Base-by-base conservation (phyloP, 2,797 vertebrate genomes). In the Eulemur coronatus region DNA sequence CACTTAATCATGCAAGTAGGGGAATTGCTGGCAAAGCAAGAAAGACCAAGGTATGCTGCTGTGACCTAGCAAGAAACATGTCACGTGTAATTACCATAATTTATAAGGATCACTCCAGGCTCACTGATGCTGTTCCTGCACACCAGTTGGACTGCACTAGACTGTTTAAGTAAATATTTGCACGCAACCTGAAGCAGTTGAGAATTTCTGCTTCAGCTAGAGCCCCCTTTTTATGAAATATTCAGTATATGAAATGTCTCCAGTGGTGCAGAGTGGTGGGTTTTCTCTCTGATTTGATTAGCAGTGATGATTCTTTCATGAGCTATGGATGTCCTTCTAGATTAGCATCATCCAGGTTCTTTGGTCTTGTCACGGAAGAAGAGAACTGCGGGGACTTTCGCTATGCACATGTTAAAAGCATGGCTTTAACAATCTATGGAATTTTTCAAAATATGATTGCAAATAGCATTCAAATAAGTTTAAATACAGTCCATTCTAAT, bases 241-340 rank as follows among this genome's bases (percentile, higher is more conserved):
- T 99, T 99, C 99, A 99, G 98, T 97, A 97, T 95, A 48, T 98
- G 98, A 98, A 99, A 99, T 97, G 98, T 98, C 98, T 98, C 98
- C 97, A 98, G 98, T 97, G 98, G 98, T 99, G 99, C 99, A 98
- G 98, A 98, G 99, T 98, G 98, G 99, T 98, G 98, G 98, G 98
- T 99, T 99, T 99, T 99, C 99, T 98, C 99, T 99, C 99, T 99
- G 99, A 99, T 99, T 99, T 99, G 99, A 99, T 99, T 99, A 99
- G 99, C 99, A 98, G 98, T 99, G 99, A 99, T 99, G 99, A 99
- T 99, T 99, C 99, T 99, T 99, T 99, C 99, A 99, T 99, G 99
- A 99, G 99, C 98, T 99, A 98, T 98, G 99, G 99, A 99, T 99
- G 99, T 99, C 99, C 98, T 98, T 98, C 99, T 98, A 98, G 98